phyloP scores from a whole-genome alignment of 2,113 vertebrate species.

The Orthonyx spaldingii region DNA sequence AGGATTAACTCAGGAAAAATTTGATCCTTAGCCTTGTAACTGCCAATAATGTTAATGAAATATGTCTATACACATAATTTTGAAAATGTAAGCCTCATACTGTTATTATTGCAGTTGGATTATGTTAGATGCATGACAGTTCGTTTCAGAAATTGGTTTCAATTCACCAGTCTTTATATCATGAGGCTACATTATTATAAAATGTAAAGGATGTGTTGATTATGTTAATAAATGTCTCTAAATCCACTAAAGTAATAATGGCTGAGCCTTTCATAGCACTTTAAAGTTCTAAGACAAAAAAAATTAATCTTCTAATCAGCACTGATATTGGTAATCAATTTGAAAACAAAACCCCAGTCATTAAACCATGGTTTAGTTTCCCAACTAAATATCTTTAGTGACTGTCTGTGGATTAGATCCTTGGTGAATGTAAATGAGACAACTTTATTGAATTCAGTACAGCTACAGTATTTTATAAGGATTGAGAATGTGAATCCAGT shows the following conservation, averaged over 20 bases:
- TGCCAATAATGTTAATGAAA: slow-evolving; percentile 26
- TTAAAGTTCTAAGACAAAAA: background rate
- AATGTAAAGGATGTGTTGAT: background rate
- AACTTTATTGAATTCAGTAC: background rate
- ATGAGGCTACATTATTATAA: background rate
- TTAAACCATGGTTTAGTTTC: background rate
- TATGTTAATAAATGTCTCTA: background rate
- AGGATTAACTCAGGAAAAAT: background rate
- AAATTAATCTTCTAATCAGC: background rate
- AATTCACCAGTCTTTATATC: slow-evolving; percentile 9
- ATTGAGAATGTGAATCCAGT: background rate
- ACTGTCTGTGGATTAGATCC: background rate
- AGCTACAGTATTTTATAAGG: background rate
- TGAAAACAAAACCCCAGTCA: background rate
- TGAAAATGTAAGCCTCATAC: slow-evolving; percentile 8
- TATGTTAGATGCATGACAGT: background rate
- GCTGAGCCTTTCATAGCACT: background rate
- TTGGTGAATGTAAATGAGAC: background rate
- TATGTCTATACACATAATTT: background rate
- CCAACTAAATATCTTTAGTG: background rate
- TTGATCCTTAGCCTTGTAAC: background rate
- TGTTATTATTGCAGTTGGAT: background rate
- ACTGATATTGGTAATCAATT: background rate
- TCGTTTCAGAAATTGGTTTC: slow-evolving; percentile 9
- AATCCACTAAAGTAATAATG: background rate